These are phyloP conservation scores for Orthosia gracilis DNA, from an alignment of 2,888 invertebrate genomes.

Conservation along the genomic window DNA sequence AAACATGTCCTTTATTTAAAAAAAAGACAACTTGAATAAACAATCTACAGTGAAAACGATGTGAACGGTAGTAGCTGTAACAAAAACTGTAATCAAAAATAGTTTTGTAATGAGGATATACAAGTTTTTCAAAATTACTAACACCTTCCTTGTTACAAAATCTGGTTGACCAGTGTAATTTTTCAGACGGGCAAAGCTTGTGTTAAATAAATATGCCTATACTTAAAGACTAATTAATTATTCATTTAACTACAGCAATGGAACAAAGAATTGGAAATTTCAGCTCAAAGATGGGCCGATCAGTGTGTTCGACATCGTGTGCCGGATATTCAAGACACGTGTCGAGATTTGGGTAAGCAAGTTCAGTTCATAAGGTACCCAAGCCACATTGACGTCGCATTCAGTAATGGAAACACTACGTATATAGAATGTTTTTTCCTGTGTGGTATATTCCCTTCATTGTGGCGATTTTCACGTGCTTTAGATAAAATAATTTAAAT, in stretches of 20 bases:
- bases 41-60: too few relatives aligned
- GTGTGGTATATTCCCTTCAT: background rate
- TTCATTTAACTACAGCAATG: constrained; percentile 74
- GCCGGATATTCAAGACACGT: constrained; percentile 77
- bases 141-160: too few relatives aligned
- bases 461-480: background rate
- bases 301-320: constrained; percentile 79
- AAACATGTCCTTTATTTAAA: too few relatives aligned
- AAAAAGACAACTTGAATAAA: too few relatives aligned
- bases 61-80: too few relatives aligned
- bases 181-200: background rate
- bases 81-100: too few relatives aligned
- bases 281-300: constrained; percentile 86
- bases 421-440: background rate
- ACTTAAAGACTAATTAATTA: background rate
- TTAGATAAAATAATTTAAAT: too few relatives aligned
- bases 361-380: background rate
- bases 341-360: constrained; percentile 80
- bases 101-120: too few relatives aligned
- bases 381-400: background rate
- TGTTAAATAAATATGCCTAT: background rate
- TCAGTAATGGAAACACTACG: background rate
- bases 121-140: too few relatives aligned
- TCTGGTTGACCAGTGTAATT: too few relatives aligned
- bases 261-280: constrained; percentile 79